Conservation (phyloP, 2,113 vertebrate genomes). For the Gavia stellata region DNA sequence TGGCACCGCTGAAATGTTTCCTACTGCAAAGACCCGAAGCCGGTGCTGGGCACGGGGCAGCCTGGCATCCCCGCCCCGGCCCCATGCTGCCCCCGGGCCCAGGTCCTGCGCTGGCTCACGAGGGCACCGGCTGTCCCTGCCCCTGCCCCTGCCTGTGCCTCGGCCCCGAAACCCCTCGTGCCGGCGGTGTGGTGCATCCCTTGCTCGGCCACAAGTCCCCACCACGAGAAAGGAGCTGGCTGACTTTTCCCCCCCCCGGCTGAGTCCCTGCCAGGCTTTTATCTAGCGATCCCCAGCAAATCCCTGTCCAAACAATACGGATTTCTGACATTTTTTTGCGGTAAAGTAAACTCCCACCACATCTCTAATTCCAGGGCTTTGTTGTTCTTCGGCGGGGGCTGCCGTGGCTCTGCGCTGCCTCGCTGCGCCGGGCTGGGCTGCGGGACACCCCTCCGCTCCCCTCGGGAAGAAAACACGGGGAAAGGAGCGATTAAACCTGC, state of each 20-base stretch:
- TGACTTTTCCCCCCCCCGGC: neutral
- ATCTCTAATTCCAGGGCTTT: slow-evolving; percentile 57
- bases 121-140: neutral
- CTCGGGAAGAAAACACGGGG: neutral
- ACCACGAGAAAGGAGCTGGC: neutral
- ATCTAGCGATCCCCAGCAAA: slow-evolving; percentile 55
- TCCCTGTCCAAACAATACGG: slow-evolving; percentile 57
- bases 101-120: neutral
- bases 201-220: neutral
- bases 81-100: neutral
- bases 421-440: neutral
- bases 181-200: fast-evolving
- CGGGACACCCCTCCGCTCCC: neutral
- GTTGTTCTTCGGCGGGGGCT: slow-evolving; percentile 41
- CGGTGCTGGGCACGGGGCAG: neutral
- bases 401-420: neutral
- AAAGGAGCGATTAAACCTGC: neutral
- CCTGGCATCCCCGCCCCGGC: neutral
- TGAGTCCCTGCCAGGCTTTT: slow-evolving; percentile 47
- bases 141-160: neutral
- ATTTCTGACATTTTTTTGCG: slow-evolving; percentile 59
- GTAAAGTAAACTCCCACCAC: slow-evolving; percentile 56
- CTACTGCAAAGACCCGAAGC: neutral
- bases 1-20: neutral
- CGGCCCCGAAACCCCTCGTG: fast-evolving